Evolutionary conservation across 2,113 vertebrate genomes (phyloP).

Genomic region (Sitta europaea): DNA sequence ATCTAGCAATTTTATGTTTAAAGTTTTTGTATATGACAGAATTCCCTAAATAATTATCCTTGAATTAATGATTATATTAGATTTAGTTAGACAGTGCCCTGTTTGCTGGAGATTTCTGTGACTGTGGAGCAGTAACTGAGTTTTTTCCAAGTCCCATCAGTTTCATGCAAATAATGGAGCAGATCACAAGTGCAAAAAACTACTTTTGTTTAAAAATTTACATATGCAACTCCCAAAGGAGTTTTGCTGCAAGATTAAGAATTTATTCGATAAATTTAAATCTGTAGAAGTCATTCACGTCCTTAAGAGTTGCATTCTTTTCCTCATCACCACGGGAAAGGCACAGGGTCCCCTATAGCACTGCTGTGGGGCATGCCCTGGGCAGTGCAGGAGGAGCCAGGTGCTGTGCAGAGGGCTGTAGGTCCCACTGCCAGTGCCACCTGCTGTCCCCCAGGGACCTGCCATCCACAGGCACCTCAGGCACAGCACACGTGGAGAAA

Average conservation of each 20-base stretch:
- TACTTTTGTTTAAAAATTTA: background rate
- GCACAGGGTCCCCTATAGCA: background rate
- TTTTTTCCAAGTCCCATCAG: background rate
- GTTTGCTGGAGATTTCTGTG: background rate
- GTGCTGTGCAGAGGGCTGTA: background rate
- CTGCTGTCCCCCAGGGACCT: background rate
- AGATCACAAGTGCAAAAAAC: background rate
- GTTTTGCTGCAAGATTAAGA: background rate
- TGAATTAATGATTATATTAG: background rate
- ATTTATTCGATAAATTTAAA: background rate
- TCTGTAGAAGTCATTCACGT: background rate
- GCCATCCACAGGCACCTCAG: background rate
- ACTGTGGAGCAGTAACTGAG: background rate
- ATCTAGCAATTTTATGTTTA: background rate
- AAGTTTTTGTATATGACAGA: background rate
- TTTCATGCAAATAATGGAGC: background rate
- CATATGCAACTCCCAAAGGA: background rate
- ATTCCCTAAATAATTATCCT: background rate
- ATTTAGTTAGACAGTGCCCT: background rate
- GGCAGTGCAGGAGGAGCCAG: background rate
- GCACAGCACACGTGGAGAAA: background rate
- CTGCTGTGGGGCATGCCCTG: rapidly evolving
- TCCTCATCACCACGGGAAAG: background rate
- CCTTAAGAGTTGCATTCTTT: background rate
- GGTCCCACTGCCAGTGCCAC: background rate